phyloP scores from a whole-genome alignment of 2,888 invertebrate genomes.

The Himalopsyche kuldschensis region DNA sequence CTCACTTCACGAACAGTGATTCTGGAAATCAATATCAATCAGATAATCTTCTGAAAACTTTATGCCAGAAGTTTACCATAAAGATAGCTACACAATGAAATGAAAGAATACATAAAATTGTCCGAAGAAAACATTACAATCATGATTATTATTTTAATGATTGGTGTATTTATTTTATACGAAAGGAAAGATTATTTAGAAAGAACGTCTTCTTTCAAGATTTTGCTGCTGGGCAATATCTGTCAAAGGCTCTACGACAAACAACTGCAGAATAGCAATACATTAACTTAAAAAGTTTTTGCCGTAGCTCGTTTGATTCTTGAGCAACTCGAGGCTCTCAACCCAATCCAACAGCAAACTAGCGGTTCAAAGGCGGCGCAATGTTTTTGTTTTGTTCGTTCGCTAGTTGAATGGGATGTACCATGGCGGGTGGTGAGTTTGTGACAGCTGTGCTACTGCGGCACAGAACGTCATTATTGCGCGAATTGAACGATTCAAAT shows the following conservation, averaged over 20 bases:
- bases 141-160: too few species aligned
- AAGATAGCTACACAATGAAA: too few species aligned
- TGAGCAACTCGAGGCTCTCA: neutral
- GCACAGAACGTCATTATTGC: conserved; percentile 64
- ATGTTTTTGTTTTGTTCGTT: conserved; percentile 28
- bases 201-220: neutral
- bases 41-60: too few species aligned
- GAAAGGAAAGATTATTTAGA: neutral
- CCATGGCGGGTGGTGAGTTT: conserved; percentile 57
- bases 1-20: too few species aligned
- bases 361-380: neutral
- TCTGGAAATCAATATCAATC: too few species aligned
- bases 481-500: conserved; percentile 65
- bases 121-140: too few species aligned
- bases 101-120: too few species aligned
- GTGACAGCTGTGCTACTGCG: conserved; percentile 65
- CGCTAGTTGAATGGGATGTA: conserved; percentile 47
- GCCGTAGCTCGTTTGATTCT: neutral
- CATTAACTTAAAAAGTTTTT: neutral
- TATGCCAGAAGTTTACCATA: too few species aligned
- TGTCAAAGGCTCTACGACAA: neutral
- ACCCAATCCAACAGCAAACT: neutral
- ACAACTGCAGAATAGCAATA: neutral
- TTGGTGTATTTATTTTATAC: too few species aligned
- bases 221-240: neutral